Evolutionary conservation across 2,797 vertebrate genomes (phyloP), one percentile per base, ranked within the genome.

Genomic region (Syngnathus acus): DNA sequence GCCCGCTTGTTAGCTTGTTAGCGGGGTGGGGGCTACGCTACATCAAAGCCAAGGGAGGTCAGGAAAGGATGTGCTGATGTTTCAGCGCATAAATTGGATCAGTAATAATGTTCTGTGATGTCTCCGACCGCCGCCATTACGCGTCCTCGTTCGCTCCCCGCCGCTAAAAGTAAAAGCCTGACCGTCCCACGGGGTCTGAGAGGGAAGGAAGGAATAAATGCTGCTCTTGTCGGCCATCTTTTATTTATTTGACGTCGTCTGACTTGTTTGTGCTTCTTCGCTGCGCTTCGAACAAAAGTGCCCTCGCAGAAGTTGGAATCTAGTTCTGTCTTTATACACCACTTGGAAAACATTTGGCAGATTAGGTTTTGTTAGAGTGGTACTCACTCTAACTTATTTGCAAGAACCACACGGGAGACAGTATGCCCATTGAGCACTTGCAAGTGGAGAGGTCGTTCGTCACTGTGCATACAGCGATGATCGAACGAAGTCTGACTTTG

Each of bases 41-140:
- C 53, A 26, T 54, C 53, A 54, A 54, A 54, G 53, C 53, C 23
- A 54, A 54, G 53, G 53, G 53, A 23, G 38, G 57, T 39, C 37
- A 5, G 57, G 4, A 39, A 59, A 59, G 37, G 57, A 59, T 39
- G 37, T 39, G 6, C 4, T 39, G 16, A 26, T 59, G 38, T 59
- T 59, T 59, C 9, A 39, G 37, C 37, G 11, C 37, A 38, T 58
- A 17, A 58, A 58, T 39, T 58, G 55, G 55, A 58, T 59, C 37
- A 40, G 57, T 59, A 40, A 40, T 59, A 40, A 59, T 11, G 57
- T n/a, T 59, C 8, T 59, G 38, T 59, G 37, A 40, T n/a, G 37
- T 59, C 17, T 59, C 37, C 37, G 19, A 23, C 37, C 7, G 10
- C 37, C 37, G 9, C 57, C 37, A 59, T 59, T 59, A 59, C 38